Conservation (phyloP, 2,888 invertebrate genomes). For the Eurytoma californica region DNA sequence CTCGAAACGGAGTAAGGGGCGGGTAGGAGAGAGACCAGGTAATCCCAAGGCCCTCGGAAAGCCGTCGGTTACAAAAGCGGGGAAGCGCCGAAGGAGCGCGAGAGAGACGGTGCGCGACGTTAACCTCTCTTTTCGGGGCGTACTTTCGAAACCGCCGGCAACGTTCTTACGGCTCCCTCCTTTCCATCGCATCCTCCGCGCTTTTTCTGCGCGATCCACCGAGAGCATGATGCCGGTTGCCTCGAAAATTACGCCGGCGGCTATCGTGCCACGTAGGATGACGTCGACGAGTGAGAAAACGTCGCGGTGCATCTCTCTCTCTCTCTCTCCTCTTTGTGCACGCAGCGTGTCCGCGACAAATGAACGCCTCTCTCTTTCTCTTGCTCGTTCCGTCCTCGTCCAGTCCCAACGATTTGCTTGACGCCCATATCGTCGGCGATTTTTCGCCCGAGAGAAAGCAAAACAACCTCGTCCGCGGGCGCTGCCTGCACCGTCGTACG, state of each 20-base stretch:
- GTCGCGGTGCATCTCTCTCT: conserved; percentile 4
- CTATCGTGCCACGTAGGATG: conserved; percentile 45
- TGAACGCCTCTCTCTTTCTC: background rate
- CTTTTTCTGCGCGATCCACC: background rate
- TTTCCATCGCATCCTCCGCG: background rate
- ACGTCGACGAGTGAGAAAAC: conserved; percentile 35
- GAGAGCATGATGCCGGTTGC: conserved; percentile 2
- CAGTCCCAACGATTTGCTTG: background rate
- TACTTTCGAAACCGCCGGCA: conserved; percentile 42
- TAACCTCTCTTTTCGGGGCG: conserved; percentile 54
- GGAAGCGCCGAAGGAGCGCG: conserved; percentile 33
- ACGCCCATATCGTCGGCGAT: background rate
- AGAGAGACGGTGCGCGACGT: conserved; percentile 48
- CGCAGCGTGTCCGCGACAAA: background rate
- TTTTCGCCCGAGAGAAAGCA: background rate
- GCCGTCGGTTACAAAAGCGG: conserved; percentile 34
- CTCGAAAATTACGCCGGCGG: conserved; percentile 14
- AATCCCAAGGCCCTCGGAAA: conserved; percentile 31
- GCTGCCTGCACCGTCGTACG: background rate
- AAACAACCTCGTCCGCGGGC: no score
- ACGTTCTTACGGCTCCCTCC: background rate
- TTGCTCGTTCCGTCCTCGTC: background rate
- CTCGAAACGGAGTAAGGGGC: no score
- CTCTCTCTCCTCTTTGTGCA: background rate
- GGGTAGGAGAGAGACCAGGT: conserved; percentile 8